Evolutionary conservation across 1,140 invertebrate genomes (phyloP).

Genomic region (Orchestia grillus): DNA sequence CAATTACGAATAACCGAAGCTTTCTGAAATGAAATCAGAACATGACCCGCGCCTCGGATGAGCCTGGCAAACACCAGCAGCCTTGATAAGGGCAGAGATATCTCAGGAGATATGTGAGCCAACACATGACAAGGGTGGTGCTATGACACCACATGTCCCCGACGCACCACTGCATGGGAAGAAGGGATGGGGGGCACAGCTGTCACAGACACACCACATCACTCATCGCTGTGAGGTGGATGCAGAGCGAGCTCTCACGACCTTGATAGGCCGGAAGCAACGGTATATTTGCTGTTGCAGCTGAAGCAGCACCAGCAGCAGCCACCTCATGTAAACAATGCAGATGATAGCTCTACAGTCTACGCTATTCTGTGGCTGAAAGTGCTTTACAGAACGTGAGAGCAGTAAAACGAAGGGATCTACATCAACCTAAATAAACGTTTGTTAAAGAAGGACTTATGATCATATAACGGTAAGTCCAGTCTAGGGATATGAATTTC

Average conservation of each 20-base stretch:
- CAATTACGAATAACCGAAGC: neutral
- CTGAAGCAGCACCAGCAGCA: neutral
- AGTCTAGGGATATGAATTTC: neutral
- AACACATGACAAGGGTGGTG: neutral
- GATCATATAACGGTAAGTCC: neutral
- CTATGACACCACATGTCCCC: neutral
- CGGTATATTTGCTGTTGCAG: neutral
- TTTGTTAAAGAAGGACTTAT: neutral
- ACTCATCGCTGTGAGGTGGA: neutral
- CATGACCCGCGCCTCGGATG: neutral
- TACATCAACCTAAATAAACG: neutral
- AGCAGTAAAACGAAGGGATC: neutral
- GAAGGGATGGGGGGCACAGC: neutral
- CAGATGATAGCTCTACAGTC: neutral
- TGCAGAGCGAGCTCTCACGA: neutral
- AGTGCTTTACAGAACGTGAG: neutral
- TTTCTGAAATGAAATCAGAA: neutral
- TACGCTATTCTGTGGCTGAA: neutral
- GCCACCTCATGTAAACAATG: neutral
- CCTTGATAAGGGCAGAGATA: neutral
- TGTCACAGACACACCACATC: neutral
- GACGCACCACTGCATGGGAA: neutral
- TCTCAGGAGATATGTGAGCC: neutral
- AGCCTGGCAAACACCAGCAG: neutral
- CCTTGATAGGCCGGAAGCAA: constrained; percentile 34